phyloP scores from a whole-genome alignment of 2,888 invertebrate genomes.

The Brachynemurus nebulosus region DNA sequence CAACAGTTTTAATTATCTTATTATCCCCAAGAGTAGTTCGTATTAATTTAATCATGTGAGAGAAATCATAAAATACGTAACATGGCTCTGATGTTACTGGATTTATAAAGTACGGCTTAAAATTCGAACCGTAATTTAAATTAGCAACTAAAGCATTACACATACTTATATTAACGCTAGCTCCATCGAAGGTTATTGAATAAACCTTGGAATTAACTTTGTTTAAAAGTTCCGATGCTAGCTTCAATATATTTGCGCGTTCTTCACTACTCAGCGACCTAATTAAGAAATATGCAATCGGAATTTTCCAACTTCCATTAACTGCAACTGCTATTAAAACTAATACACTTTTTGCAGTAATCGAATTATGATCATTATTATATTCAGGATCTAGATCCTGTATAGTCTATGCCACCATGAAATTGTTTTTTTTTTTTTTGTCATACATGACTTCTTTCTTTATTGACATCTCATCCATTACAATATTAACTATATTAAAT shows the following conservation, averaged over 20 bases:
- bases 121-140: conserved; percentile 10
- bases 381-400: not conserved
- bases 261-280: conserved; percentile 2
- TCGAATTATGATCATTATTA: not conserved
- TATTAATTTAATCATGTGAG: conserved; percentile 11
- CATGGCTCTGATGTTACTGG: conserved; percentile 9
- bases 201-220: conserved; percentile 12
- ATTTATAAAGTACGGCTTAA: conserved; percentile 5
- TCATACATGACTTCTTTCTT: conserved; percentile 4
- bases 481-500: conserved; percentile 5
- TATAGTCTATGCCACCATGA: not conserved
- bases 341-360: not conserved
- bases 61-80: conserved; percentile 11
- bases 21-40: conserved; percentile 10
- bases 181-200: conserved; percentile 17
- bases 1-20: not conserved
- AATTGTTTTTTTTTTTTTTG: not conserved
- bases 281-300: not conserved
- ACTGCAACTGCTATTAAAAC: not conserved
- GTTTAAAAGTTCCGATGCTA: conserved; percentile 11
- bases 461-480: conserved; percentile 10
- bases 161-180: conserved; percentile 14
- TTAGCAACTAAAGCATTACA: conserved; percentile 11
- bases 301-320: not conserved
- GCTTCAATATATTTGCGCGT: conserved; percentile 14